Evolutionary conservation across 2,113 vertebrate species (phyloP).

Genomic region (Pseudolaguvia tuberculata): DNA sequence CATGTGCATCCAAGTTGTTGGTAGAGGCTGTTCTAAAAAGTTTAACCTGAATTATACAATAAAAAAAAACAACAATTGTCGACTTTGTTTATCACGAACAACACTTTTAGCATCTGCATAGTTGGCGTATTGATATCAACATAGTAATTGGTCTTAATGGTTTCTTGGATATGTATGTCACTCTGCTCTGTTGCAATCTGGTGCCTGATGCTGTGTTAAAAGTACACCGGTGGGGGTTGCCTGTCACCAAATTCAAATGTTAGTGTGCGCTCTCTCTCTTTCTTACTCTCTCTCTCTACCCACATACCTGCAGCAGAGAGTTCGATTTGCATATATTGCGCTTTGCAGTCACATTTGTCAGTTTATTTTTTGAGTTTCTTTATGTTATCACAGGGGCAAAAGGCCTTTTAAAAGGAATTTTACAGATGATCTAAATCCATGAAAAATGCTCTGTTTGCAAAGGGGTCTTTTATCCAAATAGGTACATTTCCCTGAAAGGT

Average conservation of each 20-base stretch:
- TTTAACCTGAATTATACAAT: conserved; percentile 30
- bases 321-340: conserved; percentile 52
- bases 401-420: conserved; percentile 36
- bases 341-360: conserved; percentile 51
- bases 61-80: background rate
- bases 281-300: too few species aligned
- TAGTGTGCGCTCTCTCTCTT: conserved; percentile 1
- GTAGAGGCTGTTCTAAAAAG: conserved; percentile 16
- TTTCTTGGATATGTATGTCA: conserved; percentile 2
- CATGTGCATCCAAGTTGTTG: conserved; percentile 39
- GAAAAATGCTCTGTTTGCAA: conserved; percentile 31
- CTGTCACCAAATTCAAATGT: conserved; percentile 12
- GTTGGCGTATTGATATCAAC: conserved; percentile 22
- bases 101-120: conserved; percentile 37
- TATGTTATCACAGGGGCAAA: conserved; percentile 36
- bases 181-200: background rate
- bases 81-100: conserved; percentile 1
- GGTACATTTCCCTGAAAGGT: conserved; percentile 26
- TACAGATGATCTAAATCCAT: conserved; percentile 43
- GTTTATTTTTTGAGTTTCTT: conserved; percentile 39
- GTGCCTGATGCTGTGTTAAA: conserved; percentile 6
- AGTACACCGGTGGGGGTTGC: conserved; percentile 39
- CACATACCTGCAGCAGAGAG: conserved; percentile 22
- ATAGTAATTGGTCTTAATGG: conserved; percentile 19
- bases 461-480: conserved; percentile 16